These are phyloP conservation scores for Enteromius unitaeniatus DNA, from an alignment of 2,797 vertebrate genomes.

Conservation along the genomic window DNA sequence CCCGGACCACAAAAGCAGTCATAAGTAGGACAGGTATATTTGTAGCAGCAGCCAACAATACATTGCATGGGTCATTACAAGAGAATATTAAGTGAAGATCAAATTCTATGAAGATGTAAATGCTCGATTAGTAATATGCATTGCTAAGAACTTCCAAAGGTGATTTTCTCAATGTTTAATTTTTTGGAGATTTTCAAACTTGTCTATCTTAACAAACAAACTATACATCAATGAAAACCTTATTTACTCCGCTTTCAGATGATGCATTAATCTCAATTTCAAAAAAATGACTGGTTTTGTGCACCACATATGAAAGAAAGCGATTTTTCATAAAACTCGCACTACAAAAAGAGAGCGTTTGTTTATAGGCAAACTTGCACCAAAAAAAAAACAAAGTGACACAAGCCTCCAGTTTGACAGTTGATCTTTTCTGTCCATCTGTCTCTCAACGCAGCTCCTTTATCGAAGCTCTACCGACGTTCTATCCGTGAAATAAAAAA, in stretches of 20 bases:
- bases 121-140: not conserved
- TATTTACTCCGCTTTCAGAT: not conserved
- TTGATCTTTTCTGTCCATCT: not conserved
- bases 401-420: constrained; percentile 9
- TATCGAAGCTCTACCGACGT: not conserved
- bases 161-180: too few relatives aligned
- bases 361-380: not conserved
- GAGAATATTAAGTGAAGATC: not conserved
- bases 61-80: not conserved
- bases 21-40: not conserved
- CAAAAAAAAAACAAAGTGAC: not conserved
- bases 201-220: not conserved
- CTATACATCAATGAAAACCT: not conserved
- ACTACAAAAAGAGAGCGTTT: not conserved
- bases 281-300: not conserved
- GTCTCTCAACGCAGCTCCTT: not conserved
- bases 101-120: not conserved
- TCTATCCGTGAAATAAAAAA: not conserved
- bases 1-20: not conserved
- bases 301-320: not conserved
- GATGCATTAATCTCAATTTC: not conserved
- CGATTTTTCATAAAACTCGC: not conserved
- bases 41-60: not conserved
- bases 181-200: not conserved
- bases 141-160: not conserved